Evolutionary conservation across 2,113 vertebrate species (phyloP).

Genomic region (Apus apus): DNA sequence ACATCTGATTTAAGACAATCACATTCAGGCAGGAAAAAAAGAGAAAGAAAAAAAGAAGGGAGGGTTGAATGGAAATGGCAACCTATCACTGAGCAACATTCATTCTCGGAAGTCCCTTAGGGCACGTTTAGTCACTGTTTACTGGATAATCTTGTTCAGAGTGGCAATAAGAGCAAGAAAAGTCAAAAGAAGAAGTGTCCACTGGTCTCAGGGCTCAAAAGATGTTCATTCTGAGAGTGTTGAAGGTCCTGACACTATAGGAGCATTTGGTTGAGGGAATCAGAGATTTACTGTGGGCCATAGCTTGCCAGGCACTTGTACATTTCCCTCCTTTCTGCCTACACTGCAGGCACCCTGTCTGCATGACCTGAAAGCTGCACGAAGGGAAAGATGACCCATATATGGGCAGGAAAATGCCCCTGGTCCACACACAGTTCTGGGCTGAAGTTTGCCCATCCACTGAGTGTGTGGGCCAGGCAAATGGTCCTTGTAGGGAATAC

Average conservation of each 20-base stretch:
- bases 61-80: not conserved
- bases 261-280: not conserved
- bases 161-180: not conserved
- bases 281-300: not conserved
- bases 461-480: not conserved
- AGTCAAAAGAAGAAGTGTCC: not conserved
- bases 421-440: not conserved
- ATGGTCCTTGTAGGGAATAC: not conserved
- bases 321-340: not conserved
- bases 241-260: not conserved
- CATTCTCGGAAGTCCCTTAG: not conserved
- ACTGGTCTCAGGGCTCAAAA: not conserved
- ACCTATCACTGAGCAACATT: fast-evolving
- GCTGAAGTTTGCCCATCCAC: not conserved
- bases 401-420: not conserved
- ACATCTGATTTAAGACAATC: constrained; percentile 39
- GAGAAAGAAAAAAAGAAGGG: not conserved
- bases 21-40: not conserved
- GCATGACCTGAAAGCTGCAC: not conserved
- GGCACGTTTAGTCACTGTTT: not conserved
- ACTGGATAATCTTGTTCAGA: not conserved
- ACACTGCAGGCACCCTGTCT: fast-evolving
- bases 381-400: not conserved
- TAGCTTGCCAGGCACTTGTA: not conserved
- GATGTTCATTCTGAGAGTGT: not conserved